Base-by-base conservation (phyloP, 2,113 vertebrate genomes). In the Phainopepla nitens region DNA sequence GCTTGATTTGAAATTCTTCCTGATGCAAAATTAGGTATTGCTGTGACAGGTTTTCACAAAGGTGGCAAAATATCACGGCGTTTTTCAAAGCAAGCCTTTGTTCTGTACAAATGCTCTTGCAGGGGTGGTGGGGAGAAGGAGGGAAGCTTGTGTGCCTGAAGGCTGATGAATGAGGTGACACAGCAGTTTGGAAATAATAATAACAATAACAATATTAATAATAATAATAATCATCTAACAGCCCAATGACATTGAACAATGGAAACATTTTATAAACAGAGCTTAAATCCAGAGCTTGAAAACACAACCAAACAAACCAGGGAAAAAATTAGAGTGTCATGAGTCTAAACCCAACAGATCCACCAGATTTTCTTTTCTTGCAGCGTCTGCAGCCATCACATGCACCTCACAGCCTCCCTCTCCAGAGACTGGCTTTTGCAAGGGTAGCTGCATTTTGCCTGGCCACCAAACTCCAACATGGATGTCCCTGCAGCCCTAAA, bases 31-130 rank as follows among this genome's bases (percentile, higher is more conserved):
- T 97, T 95, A 97, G 97, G 95, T 36, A 81, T 83, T 81, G 96
- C 60, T 62, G 95, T 97, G 98, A 98, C 97, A 97, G 97, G 77
- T 96, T 98, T 97, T 97, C 97, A 94, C 93, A 96, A 97, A 85
- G 93, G 97, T 97, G 98, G 97, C 97, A 98, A 97, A 98, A 97
- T 94, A 97, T 86, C 97, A 80, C 23, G 96, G 95, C 96, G 87
- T 96, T 97, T 97, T 94, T 95, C 95, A 98, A 98, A 98, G 97
- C 89, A 96, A 98, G 89, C 88, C 97, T 98, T 98, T 98, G 98
- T 98, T 98, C 97, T 98, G 90, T 95, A 95, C 97, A 97, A 96
- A 96, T 97, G 97, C 97, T 97, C 97, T 94, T 95, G 94, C 89
- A 94, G 93, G 56, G 96, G 92, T 60, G 93, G 95, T 0, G 83